Evolutionary conservation across 2,113 vertebrate genomes (phyloP).

Genomic region (Chloropsis hardwickii): DNA sequence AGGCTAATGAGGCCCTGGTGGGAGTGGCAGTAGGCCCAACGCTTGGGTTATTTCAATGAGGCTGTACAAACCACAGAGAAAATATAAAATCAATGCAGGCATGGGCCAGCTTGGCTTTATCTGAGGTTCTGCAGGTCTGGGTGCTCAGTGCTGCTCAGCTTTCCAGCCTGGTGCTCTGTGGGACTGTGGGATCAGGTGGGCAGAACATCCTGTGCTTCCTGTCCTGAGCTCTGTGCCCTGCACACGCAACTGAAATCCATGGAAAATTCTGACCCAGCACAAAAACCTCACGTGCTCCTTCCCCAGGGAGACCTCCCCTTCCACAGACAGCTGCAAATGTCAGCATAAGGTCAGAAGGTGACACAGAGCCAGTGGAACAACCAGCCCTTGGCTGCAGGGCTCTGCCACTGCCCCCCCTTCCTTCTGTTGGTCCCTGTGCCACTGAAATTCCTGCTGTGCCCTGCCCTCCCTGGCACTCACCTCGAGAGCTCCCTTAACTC

Average conservation of each 20-base stretch:
- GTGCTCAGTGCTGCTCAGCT: neutral
- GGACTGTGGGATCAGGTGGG: neutral
- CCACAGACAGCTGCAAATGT: neutral
- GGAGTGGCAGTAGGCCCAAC: neutral
- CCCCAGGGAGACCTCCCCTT: neutral
- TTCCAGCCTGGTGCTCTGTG: neutral
- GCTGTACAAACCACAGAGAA: neutral
- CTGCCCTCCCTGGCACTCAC: neutral
- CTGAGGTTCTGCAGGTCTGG: neutral
- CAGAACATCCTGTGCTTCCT: neutral
- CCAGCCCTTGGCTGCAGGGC: neutral
- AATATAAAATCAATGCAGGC: neutral
- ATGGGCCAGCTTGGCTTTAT: neutral
- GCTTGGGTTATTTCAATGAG: neutral
- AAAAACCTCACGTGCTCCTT: neutral
- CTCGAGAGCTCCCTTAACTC: neutral
- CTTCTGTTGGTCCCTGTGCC: neutral
- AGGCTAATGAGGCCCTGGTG: neutral
- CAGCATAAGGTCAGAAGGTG: neutral
- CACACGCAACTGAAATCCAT: neutral
- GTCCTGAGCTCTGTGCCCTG: neutral
- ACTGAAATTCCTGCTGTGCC: neutral
- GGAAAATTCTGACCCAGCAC: neutral
- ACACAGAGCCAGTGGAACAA: neutral
- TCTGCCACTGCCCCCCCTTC: neutral